phyloP scores from a whole-genome alignment of 1,140 invertebrate genomes.

The Atta cephalotes region DNA sequence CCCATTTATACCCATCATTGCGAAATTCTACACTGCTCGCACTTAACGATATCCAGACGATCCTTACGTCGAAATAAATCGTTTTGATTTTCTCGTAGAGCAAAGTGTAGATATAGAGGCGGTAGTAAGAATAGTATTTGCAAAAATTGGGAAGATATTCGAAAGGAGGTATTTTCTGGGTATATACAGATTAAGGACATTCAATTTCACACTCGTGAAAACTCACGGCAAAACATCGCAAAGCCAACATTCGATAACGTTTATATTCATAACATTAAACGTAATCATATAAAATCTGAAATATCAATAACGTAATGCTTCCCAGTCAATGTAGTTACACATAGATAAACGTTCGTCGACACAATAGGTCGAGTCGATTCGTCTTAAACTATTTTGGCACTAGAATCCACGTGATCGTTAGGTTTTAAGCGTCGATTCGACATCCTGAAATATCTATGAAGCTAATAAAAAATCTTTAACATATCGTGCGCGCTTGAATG shows the following conservation, averaged over 20 bases:
- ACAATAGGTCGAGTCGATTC: conserved; percentile 21
- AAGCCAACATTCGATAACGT: conserved; percentile 74
- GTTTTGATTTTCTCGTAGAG: conserved; percentile 10
- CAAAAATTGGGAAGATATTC: not conserved
- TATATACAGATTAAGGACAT: conserved; percentile 35
- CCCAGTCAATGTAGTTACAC: conserved; percentile 66
- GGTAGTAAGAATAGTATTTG: not conserved
- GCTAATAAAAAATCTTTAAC: conserved; percentile 57
- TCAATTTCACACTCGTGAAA: conserved; percentile 4
- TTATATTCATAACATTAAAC: conserved; percentile 77
- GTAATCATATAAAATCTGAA: conserved; percentile 83
- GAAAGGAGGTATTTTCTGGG: not conserved
- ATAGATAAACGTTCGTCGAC: conserved; percentile 63
- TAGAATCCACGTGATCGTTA: conserved; percentile 77
- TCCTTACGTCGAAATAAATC: not conserved
- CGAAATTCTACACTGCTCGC: not conserved
- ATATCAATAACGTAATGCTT: conserved; percentile 78
- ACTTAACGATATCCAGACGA: not conserved
- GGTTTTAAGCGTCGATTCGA: conserved; percentile 65
- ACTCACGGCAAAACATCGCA: conserved; percentile 53
- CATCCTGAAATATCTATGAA: conserved; percentile 59
- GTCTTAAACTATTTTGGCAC: conserved; percentile 82
- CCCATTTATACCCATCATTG: not conserved
- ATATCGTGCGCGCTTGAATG: conserved; percentile 17
- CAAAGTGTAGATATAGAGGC: not conserved